Conservation (phyloP, 2,888 invertebrate species). For the Malthinus flaveolus region DNA sequence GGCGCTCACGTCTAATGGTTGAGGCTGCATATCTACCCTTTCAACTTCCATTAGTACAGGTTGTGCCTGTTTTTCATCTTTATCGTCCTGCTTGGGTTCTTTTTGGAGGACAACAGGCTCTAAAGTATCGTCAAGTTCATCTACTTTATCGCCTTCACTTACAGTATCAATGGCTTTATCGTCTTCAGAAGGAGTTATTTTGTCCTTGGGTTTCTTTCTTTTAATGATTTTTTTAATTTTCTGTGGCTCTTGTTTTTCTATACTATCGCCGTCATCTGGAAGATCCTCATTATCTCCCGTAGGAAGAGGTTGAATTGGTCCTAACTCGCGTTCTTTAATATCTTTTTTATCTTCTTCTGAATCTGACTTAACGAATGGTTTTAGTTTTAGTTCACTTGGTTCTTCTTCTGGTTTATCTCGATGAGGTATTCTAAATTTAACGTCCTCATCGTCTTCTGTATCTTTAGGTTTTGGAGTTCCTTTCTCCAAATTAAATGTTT, state of each 20-base stretch:
- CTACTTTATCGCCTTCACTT: background rate
- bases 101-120: conserved; percentile 38
- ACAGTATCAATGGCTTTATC: background rate
- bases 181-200: conserved; percentile 7
- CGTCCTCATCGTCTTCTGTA: conserved; percentile 52
- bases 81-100: conserved; percentile 16
- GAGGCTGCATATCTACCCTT: conserved; percentile 40
- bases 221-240: conserved; percentile 42
- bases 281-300: background rate
- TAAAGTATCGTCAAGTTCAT: conserved; percentile 32
- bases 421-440: conserved; percentile 48
- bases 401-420: conserved; percentile 43
- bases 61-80: conserved; percentile 44
- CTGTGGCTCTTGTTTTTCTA: background rate
- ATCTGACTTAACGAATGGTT: conserved; percentile 43
- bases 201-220: conserved; percentile 34
- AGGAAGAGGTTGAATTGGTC: background rate
- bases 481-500: conserved; percentile 46
- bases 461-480: conserved; percentile 52
- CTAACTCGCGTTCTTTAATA: conserved; percentile 39
- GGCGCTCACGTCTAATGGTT: conserved; percentile 26
- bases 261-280: background rate
- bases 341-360: conserved; percentile 43
- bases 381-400: conserved; percentile 48
- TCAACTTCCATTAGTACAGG: conserved; percentile 29